phyloP scores from a whole-genome alignment of 2,888 invertebrate species.

The Busseola fusca region DNA sequence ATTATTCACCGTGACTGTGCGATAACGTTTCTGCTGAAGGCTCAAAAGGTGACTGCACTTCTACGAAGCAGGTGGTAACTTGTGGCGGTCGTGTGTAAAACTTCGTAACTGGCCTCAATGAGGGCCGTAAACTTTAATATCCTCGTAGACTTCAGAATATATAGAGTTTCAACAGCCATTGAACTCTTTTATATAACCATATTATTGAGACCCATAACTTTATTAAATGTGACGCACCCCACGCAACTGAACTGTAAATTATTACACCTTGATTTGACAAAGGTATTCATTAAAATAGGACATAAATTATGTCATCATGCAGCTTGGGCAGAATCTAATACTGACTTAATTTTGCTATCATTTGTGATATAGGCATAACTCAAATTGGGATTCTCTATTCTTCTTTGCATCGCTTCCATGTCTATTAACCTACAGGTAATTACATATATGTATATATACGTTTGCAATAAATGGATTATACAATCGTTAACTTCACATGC shows the following conservation, averaged over 20 bases:
- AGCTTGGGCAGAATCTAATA: background rate
- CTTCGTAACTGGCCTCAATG: constrained; percentile 70
- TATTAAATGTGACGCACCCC: constrained; percentile 3
- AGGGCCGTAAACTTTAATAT: constrained; percentile 73
- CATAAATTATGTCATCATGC: background rate
- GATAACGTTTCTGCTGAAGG: constrained; percentile 50
- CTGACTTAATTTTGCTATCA: background rate
- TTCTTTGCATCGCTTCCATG: background rate
- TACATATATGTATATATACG: constrained; percentile 19
- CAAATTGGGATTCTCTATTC: constrained; percentile 27
- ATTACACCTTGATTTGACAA: background rate
- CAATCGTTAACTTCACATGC: constrained; percentile 39
- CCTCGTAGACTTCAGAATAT: constrained; percentile 68
- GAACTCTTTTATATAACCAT: constrained; percentile 13
- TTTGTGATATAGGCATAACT: background rate
- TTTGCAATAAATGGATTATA: constrained; percentile 34
- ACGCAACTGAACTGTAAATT: background rate
- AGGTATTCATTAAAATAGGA: background rate
- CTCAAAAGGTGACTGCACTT: constrained; percentile 84
- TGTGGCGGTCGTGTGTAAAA: constrained; percentile 72
- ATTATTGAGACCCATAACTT: background rate
- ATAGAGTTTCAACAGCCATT: constrained; percentile 46
- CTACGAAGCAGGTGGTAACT: constrained; percentile 73
- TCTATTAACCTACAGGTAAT: constrained; percentile 12
- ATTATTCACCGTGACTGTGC: constrained; percentile 31